Conservation (phyloP, 2,888 invertebrate genomes). For the Protodeltote pygarga region DNA sequence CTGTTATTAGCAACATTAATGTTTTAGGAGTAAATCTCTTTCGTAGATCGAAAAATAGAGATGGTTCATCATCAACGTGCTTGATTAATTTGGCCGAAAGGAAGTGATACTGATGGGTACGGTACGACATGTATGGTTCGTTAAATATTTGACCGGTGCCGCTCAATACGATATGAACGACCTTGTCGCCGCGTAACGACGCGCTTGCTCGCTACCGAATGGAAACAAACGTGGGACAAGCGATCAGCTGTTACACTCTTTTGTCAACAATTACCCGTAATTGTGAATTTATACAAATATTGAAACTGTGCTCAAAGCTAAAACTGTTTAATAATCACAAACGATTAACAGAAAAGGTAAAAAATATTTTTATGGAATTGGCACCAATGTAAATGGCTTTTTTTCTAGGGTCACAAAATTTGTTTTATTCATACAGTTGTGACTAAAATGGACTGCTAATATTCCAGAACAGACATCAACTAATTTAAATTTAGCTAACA, state of each 20-base stretch:
- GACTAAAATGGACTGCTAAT: too few species aligned
- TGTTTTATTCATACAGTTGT: too few species aligned
- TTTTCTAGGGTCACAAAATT: too few species aligned
- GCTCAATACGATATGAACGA: constrained; percentile 76
- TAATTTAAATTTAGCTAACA: constrained; percentile 14
- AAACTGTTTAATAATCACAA: not conserved
- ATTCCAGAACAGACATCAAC: constrained; percentile 8
- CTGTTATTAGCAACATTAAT: constrained; percentile 1
- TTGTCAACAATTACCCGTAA: constrained; percentile 50
- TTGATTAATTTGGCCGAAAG: constrained; percentile 40
- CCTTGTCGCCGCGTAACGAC: constrained; percentile 66
- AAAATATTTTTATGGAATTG: too few species aligned
- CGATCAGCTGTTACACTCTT: constrained; percentile 66
- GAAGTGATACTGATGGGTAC: too few species aligned
- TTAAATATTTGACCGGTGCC: constrained; percentile 72
- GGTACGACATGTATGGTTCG: constrained; percentile 53
- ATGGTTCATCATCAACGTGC: constrained; percentile 25
- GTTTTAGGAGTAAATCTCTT: not conserved
- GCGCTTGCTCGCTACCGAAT: constrained; percentile 63
- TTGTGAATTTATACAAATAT: not conserved
- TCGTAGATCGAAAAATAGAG: constrained; percentile 10
- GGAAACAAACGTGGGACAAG: constrained; percentile 60
- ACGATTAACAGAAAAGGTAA: not conserved
- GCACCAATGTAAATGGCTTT: too few species aligned
- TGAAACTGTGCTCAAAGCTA: not conserved